These are phyloP conservation scores for Elymnias hypermnestra DNA, from an alignment of 1,140 invertebrate species.

Conservation along the genomic window DNA sequence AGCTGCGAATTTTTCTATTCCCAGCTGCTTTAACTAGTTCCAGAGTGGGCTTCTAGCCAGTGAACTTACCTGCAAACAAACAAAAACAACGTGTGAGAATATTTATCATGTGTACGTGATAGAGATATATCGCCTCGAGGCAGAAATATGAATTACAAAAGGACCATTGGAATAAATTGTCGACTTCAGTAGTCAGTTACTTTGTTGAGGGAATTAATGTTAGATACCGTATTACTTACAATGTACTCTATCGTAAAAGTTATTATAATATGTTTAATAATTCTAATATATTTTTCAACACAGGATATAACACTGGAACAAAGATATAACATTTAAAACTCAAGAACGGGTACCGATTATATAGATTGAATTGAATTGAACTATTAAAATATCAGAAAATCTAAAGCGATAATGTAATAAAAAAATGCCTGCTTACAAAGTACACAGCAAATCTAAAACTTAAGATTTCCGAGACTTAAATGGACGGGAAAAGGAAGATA, in stretches of 20 bases:
- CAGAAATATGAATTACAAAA: slow-evolving; percentile 9
- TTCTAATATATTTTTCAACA: neutral
- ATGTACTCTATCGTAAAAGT: no score
- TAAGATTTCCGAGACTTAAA: no score
- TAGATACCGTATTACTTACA: neutral
- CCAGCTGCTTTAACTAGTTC: slow-evolving; percentile 24
- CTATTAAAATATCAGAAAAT: no score
- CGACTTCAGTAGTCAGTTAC: neutral
- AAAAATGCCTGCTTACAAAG: no score
- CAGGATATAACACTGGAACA: no score
- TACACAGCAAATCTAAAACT: no score
- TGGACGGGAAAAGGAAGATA: no score
- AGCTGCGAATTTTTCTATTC: slow-evolving; percentile 29
- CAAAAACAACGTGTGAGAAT: slow-evolving; percentile 19
- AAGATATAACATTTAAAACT: no score
- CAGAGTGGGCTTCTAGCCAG: slow-evolving; percentile 18
- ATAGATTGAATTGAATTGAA: no score
- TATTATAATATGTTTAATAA: neutral
- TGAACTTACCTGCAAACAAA: slow-evolving; percentile 37
- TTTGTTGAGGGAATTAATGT: neutral
- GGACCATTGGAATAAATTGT: slow-evolving; percentile 1
- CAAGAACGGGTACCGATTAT: no score
- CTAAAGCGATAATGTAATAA: no score
- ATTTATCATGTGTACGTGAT: slow-evolving; percentile 13
- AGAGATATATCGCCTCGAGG: slow-evolving; percentile 10